Evolutionary conservation across 35 echinoderm and acorn worm species (phyloP).

Genomic region (Lytechinus pictus): DNA sequence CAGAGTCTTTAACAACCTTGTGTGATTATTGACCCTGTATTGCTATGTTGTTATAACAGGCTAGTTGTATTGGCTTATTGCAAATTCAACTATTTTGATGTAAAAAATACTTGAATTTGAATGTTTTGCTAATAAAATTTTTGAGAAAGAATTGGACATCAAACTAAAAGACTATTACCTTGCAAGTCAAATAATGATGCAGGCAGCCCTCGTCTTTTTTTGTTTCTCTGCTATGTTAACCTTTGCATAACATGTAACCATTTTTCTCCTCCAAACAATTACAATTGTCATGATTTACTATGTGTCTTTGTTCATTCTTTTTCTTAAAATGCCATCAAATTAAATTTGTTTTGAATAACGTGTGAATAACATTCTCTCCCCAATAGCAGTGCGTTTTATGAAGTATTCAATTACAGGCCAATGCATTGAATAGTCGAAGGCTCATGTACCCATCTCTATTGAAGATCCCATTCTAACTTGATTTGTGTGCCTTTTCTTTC

Average conservation of each 20-base stretch:
- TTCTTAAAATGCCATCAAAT: background rate
- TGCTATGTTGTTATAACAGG: too few relatives aligned
- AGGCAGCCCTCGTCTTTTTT: background rate
- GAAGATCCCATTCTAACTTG: constrained; percentile 53
- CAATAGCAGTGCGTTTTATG: background rate
- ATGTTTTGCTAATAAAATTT: background rate
- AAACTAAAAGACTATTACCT: too few relatives aligned
- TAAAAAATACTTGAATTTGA: background rate
- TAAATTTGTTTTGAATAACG: background rate
- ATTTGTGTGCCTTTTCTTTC: constrained; percentile 55
- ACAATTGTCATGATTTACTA: background rate
- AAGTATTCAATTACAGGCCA: background rate
- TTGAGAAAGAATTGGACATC: background rate
- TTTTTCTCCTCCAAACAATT: background rate
- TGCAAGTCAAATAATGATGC: background rate
- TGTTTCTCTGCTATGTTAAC: background rate
- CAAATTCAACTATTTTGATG: background rate
- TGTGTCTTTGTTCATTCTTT: background rate
- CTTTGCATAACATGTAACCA: background rate
- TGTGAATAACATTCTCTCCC: background rate
- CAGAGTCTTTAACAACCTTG: too few relatives aligned
- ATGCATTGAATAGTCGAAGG: background rate
- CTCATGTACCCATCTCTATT: background rate
- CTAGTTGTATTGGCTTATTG: background rate
- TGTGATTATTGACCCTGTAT: too few relatives aligned